Evolutionary conservation across 2,888 invertebrate species (phyloP), one percentile per base, ranked within the genome.

Genomic region (Spisula solida): DNA sequence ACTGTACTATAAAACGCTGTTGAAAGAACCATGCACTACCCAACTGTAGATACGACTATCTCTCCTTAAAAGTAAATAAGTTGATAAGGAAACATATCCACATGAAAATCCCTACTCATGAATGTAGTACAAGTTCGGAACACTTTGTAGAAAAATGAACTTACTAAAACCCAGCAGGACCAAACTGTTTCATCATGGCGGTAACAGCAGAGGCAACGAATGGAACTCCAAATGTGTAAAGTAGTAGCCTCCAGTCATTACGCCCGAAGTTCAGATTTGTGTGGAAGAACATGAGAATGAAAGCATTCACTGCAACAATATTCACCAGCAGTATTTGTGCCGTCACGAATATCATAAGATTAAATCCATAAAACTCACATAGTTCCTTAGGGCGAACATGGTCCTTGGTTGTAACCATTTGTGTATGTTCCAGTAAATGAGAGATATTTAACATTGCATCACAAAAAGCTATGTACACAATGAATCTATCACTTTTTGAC

Each of bases 321-420:
- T 93, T 93, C 31, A 93, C 93, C 92, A 93, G 89, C 6, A 93
- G 83, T 79, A 91, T 93, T 75, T 93, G 93, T 8, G 91, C 91
- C 20, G 91, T 91, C 12, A 93, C 88, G 31, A 93, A 93, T 79
- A 88, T 89, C 8, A 90, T 90, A 29, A 93, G 55, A 47, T 85
- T 91, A 31, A 93, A 93, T 20, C 92, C 93, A 41, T 93, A 92
- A 81, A 92, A 91, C 56, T 90, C 88, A 66, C 93, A 93, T 4
- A 93, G 87, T 60, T 89, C 87, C 75, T 86, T 88, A 0, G 93
- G 93, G 78, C 87, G 51, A 0, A 91, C 90, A 81, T 92, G 91
- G 51, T 90, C 83, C 48, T 81, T 87, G 1, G 90, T 82, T 12
- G 92, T 91, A 0, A 90, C 87, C 20, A 93, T 91, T 34, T 93